phyloP scores from a whole-genome alignment of 2,797 vertebrate genomes.

The Amniataba percoides region DNA sequence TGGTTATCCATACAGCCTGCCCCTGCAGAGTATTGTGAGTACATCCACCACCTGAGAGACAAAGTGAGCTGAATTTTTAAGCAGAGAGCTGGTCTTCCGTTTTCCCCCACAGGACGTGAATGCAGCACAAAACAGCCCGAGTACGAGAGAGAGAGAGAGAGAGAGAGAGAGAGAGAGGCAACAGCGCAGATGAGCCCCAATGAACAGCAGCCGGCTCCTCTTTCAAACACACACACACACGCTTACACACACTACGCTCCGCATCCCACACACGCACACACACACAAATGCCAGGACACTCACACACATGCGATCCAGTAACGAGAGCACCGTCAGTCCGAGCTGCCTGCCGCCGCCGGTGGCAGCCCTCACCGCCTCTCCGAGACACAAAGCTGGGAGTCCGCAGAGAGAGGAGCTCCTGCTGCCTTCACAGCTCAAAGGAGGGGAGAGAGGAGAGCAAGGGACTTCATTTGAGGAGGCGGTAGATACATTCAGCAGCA shows the following conservation, averaged over 20 bases:
- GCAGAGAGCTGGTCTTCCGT: slow-evolving; percentile 19
- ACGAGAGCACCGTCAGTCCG: slow-evolving; percentile 60
- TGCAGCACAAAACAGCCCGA: slow-evolving; percentile 61
- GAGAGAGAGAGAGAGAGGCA: slow-evolving; percentile 36
- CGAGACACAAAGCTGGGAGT: slow-evolving; percentile 47
- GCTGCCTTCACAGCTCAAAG: slow-evolving; percentile 53
- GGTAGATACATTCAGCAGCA: slow-evolving; percentile 47
- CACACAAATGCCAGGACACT: slow-evolving; percentile 58
- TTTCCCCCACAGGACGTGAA: slow-evolving; percentile 69
- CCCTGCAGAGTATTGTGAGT: slow-evolving; percentile 12
- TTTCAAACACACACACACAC: slow-evolving; percentile 58
- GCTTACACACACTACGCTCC: slow-evolving; percentile 39
- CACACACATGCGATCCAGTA: slow-evolving; percentile 59
- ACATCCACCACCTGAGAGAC: slow-evolving; percentile 28
- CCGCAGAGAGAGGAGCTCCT: slow-evolving; percentile 52
- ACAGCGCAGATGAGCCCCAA: slow-evolving; percentile 69
- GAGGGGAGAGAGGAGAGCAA: slow-evolving; percentile 43
- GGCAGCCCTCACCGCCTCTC: slow-evolving; percentile 55
- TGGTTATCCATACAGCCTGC: not conserved
- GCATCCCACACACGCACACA: slow-evolving; percentile 36
- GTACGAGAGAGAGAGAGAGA: not conserved
- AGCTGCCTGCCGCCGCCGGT: slow-evolving; percentile 56
- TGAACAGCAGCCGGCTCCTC: slow-evolving; percentile 72
- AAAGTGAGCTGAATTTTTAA: slow-evolving; percentile 44
- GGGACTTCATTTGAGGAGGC: slow-evolving; percentile 36